Evolutionary conservation across 1,140 invertebrate species (phyloP), one percentile per base, ranked within the genome.

Genomic region (Portunus trituberculatus): DNA sequence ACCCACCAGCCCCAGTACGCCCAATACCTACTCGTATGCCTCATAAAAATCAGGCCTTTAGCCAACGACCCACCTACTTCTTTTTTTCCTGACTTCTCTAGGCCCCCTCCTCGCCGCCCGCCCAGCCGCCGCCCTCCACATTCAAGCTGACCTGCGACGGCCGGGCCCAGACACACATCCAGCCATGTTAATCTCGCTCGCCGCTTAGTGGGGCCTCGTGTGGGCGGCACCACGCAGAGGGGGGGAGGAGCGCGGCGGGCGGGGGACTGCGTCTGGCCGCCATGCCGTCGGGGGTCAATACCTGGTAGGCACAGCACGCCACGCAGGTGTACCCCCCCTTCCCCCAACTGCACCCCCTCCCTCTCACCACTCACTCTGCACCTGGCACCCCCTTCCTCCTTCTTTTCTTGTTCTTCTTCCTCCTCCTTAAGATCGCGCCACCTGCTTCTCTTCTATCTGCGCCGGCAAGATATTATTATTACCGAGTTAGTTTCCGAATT

Each of bases 61-160:
- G 67, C 67, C 67, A 76, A 76, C 16, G 67, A 76, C 67, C 67
- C n/a, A n/a, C 67, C 67, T 76, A 76, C n/a, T 76, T 76, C 20
- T 76, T 76, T n/a, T 76, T n/a, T 76, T 7, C 67, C n/a, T n/a
- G 67, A 7, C 67, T 76, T 3, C 67, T 76, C n/a, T 10, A 59
- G 52, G 0, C 67, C 25, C 67, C 67, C 67, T 76, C 67, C 86
- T 25, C 86, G 28, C 31, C 86, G 31, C 86, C 39, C 7, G 31
- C 31, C n/a, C 31, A 25, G 86, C 31, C 39, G 31, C 86, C 86
- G 39, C 86, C 31, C 31, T 87, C 83, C 31, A 46, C 31, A 32
- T 87, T 87, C 86, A 87, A 87, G 86, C 39, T 87, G 86, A 32
- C 31, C 29, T 87, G n/a, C 39, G 86, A 87, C 86, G 86, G 86